Conservation (phyloP, 2,888 invertebrate species). For the Cryptocephalus moraei region DNA sequence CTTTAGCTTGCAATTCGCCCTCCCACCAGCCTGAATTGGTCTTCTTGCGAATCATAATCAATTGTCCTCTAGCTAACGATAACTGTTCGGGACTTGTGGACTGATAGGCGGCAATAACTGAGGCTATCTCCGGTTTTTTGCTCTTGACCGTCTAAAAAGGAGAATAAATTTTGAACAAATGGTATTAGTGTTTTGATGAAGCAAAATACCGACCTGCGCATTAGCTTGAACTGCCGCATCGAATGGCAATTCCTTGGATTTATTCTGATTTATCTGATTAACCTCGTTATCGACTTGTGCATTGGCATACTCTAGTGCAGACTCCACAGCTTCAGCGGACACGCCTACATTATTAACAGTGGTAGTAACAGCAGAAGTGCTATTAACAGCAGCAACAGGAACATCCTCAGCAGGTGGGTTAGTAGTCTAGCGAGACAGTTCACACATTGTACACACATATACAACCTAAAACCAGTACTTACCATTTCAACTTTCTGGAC, state of each 20-base stretch:
- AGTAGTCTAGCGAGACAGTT: constrained; percentile 13
- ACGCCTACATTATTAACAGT: constrained; percentile 9
- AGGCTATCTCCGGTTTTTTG: constrained; percentile 84
- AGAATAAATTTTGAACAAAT: too few relatives aligned
- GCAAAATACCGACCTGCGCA: constrained; percentile 27
- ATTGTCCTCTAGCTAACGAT: constrained; percentile 79
- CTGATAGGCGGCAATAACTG: constrained; percentile 87
- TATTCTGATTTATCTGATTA: constrained; percentile 40
- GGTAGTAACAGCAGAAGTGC: constrained; percentile 1
- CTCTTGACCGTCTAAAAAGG: constrained; percentile 46
- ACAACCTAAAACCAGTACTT: constrained; percentile 10
- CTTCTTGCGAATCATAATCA: constrained; percentile 93
- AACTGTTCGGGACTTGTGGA: constrained; percentile 89
- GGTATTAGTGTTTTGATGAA: too few relatives aligned
- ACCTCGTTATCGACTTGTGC: constrained; percentile 37
- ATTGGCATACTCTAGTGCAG: constrained; percentile 23
- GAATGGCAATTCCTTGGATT: constrained; percentile 30
- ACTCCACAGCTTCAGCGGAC: constrained; percentile 20
- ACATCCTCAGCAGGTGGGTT: constrained; percentile 7
- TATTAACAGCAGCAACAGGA: constrained; percentile 17
- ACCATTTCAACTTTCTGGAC: constrained; percentile 60
- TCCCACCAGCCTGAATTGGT: constrained; percentile 99
- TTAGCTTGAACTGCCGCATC: constrained; percentile 39
- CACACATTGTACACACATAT: not conserved
- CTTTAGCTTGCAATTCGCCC: constrained; percentile 89